Evolutionary conservation across 2,888 invertebrate genomes (phyloP).

Genomic region (Iselma pallidipennis): DNA sequence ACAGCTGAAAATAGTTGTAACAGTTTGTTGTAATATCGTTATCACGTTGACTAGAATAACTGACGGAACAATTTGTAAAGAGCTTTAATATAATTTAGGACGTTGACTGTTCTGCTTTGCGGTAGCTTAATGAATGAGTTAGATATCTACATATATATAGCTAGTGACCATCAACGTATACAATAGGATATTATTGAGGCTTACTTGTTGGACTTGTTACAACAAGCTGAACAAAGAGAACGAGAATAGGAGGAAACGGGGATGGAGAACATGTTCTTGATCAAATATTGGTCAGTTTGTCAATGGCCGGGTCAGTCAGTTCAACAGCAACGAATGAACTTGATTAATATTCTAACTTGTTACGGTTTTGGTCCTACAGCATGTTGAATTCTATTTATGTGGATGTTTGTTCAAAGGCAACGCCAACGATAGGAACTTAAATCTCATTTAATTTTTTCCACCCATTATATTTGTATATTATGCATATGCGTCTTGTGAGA

Average conservation of each 20-base stretch:
- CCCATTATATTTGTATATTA: no score
- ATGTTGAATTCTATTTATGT: background rate
- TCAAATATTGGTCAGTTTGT: conserved; percentile 11
- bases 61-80: conserved; percentile 39
- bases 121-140: conserved; percentile 33
- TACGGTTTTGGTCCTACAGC: background rate
- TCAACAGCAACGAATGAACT: background rate
- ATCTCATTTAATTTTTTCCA: no score
- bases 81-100: conserved; percentile 40
- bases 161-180: conserved; percentile 23
- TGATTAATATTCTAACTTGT: conserved; percentile 1
- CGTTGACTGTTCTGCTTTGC: conserved; percentile 41
- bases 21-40: conserved; percentile 34
- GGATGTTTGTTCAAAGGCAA: background rate
- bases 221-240: background rate
- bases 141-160: conserved; percentile 28
- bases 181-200: conserved; percentile 1
- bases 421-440: no score
- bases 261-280: background rate
- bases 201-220: background rate
- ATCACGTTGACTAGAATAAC: conserved; percentile 31
- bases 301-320: background rate
- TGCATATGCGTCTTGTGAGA: no score
- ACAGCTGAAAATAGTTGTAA: conserved; percentile 17
- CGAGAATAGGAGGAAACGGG: background rate